These are phyloP conservation scores for Sipunculus nudus DNA, from an alignment of 2,888 invertebrate genomes.

Conservation along the genomic window DNA sequence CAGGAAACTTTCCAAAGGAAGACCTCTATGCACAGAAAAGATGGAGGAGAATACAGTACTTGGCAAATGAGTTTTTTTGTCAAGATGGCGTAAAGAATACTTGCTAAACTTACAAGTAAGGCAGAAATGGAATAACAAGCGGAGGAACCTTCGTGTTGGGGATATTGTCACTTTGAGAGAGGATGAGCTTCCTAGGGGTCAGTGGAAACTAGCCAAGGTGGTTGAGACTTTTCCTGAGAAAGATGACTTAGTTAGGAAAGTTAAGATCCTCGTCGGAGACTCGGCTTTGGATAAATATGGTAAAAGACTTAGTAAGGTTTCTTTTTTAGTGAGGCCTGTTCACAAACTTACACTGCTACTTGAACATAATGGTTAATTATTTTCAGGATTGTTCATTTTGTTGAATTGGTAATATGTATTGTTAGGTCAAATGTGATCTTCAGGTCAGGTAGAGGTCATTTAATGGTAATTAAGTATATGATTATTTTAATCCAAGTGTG, in stretches of 20 bases:
- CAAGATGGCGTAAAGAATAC: conserved; percentile 20
- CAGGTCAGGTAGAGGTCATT: too few relatives aligned
- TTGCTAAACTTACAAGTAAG: conserved; percentile 5
- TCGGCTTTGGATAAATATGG: neutral
- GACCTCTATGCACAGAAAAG: conserved; percentile 8
- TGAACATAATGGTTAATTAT: neutral
- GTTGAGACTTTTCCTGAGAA: conserved; percentile 7
- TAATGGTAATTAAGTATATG: too few relatives aligned
- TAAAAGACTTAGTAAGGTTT: neutral
- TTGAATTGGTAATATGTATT: too few relatives aligned
- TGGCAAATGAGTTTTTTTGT: conserved; percentile 23
- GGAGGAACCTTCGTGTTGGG: conserved; percentile 7
- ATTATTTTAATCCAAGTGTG: too few relatives aligned
- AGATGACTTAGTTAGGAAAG: conserved; percentile 20
- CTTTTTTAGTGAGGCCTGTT: conserved; percentile 14
- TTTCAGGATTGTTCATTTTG: too few relatives aligned
- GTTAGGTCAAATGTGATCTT: too few relatives aligned
- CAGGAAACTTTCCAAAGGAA: conserved; percentile 9
- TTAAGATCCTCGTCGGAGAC: conserved; percentile 13
- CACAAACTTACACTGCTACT: conserved; percentile 17
- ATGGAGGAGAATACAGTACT: conserved; percentile 19
- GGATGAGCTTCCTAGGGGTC: neutral
- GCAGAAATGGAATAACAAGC: conserved; percentile 14
- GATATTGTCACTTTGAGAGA: conserved; percentile 19
- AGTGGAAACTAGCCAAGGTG: conserved; percentile 16